A percentile compares a stretch with the other conserved stretches of the same genome.
Conservation (phyloP, 2,113 vertebrate species). For the Pelecanoides urinatrix region DNA sequence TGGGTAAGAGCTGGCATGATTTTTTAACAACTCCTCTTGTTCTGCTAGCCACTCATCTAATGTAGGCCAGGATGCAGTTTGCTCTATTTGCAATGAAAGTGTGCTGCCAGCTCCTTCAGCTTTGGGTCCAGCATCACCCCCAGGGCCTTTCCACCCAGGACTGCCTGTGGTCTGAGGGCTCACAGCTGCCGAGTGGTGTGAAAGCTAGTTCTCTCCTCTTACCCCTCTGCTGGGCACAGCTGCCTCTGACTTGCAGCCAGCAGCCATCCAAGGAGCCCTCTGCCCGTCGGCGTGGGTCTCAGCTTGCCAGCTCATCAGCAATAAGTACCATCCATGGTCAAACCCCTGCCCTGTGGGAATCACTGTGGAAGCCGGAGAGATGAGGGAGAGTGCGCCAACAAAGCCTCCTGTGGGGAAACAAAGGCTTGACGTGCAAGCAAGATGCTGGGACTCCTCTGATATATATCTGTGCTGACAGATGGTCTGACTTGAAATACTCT, state of each 20-base stretch:
- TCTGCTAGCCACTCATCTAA: background rate
- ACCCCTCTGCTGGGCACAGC: background rate
- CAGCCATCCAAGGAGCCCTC: background rate
- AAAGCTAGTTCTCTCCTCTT: background rate
- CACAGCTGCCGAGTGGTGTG: background rate
- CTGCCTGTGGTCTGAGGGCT: background rate
- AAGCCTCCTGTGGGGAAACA: background rate
- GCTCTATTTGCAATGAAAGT: background rate
- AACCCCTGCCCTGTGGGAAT: background rate
- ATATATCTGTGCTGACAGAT: slow-evolving; percentile 14
- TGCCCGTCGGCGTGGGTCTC: accelerated
- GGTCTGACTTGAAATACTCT: slow-evolving; percentile 35
- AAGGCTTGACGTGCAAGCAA: background rate
- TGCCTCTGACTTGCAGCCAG: background rate
- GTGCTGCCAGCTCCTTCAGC: background rate
- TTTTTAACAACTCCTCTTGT: background rate
- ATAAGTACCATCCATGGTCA: background rate
- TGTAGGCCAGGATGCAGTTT: accelerated
- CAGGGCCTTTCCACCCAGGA: background rate
- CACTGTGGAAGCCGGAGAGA: background rate
- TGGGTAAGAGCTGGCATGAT: background rate
- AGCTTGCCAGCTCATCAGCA: background rate
- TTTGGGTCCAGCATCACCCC: background rate
- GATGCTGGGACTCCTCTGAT: background rate
- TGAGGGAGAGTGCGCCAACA: background rate